Percentiles rank a stretch among this genome's conserved stretches.
Conservation (phyloP, 2,113 vertebrate genomes). For the Stigmatopora argus region DNA sequence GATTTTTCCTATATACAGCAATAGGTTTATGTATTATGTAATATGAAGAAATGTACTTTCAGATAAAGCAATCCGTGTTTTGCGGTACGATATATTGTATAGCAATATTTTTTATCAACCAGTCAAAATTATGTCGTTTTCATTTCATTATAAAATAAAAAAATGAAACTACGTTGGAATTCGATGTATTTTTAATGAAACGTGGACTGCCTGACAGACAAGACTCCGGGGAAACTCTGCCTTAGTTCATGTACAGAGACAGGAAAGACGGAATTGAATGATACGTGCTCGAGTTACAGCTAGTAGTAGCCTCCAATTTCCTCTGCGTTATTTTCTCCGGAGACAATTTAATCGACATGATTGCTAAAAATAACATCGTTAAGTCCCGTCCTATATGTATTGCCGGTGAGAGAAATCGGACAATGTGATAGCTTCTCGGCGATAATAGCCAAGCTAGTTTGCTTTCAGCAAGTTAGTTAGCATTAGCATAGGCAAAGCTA, state of each 20-base stretch:
- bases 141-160: neutral
- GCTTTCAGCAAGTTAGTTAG: conserved; percentile 26
- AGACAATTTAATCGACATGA: neutral
- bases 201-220: conserved; percentile 19
- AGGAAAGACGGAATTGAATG: conserved; percentile 30
- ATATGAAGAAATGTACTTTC: no score
- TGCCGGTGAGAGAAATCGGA: neutral
- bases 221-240: fast-evolving
- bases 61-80: neutral
- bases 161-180: neutral
- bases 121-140: neutral
- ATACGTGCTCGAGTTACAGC: conserved; percentile 15
- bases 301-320: conserved; percentile 6
- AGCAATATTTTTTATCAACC: neutral
- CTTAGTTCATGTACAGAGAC: fast-evolving
- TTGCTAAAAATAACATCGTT: neutral
- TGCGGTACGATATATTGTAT: neutral
- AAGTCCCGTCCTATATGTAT: neutral
- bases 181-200: neutral
- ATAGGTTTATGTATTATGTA: no score
- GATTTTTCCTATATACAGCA: no score
- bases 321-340: neutral
- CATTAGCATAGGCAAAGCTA: conserved; percentile 16
- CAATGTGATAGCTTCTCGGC: conserved; percentile 2
- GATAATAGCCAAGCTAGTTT: neutral